These are phyloP conservation scores for Oenanthe oenanthe DNA, from an alignment of 2,113 vertebrate genomes.

Conservation along the genomic window DNA sequence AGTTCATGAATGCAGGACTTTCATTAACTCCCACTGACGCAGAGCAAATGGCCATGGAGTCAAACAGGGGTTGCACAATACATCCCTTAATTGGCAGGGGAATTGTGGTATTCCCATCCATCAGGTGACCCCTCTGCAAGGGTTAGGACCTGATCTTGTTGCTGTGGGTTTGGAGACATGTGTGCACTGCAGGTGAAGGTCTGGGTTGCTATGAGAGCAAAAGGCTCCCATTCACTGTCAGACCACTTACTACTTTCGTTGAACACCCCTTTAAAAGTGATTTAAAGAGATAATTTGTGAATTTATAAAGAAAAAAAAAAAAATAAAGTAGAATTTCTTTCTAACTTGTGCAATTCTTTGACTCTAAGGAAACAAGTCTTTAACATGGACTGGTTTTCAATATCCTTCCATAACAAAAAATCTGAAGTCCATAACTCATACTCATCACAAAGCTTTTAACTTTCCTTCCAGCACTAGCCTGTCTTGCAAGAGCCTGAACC, in stretches of 20 bases:
- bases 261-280: background rate
- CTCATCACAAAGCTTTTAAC: background rate
- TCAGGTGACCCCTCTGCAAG: slow-evolving; percentile 4
- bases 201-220: background rate
- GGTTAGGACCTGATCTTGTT: slow-evolving; percentile 45
- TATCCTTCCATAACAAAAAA: background rate
- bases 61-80: background rate
- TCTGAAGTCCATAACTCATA: background rate
- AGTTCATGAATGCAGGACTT: background rate
- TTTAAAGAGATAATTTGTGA: background rate
- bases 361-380: background rate
- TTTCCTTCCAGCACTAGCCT: background rate
- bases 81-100: slow-evolving; percentile 28
- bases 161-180: background rate
- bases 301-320: background rate
- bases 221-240: background rate
- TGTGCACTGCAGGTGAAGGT: slow-evolving; percentile 11
- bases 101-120: slow-evolving; percentile 57
- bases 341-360: background rate
- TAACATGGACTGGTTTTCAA: background rate
- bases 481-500: background rate
- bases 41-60: slow-evolving; percentile 15
- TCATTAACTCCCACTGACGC: slow-evolving; percentile 26
- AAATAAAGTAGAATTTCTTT: background rate
- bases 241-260: background rate